Conservation (phyloP, 2,113 vertebrate genomes). For the Daubentonia madagascariensis region DNA sequence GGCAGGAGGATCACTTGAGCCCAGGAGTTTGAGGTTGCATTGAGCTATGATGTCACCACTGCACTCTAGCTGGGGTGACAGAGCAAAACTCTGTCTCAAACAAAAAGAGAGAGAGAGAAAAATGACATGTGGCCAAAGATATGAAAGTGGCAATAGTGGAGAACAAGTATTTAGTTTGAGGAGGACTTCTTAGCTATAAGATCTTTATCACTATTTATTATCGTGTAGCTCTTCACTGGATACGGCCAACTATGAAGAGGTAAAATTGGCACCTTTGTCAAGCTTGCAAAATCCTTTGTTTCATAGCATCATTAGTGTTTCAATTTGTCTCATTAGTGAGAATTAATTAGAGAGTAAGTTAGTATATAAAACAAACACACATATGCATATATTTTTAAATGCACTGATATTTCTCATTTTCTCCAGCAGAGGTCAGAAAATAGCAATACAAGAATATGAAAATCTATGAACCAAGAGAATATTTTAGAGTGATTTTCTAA, state of each 20-base stretch:
- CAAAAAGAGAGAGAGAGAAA: not conserved
- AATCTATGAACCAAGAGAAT: not conserved
- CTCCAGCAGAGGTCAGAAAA: constrained; percentile 72
- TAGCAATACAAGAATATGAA: constrained; percentile 44
- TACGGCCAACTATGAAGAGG: not conserved
- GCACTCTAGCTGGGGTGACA: too few species aligned
- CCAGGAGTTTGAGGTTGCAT: too few species aligned
- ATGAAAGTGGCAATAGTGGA: not conserved
- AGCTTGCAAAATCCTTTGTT: not conserved
- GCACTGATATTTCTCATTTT: constrained; percentile 30
- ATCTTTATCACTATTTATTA: constrained; percentile 11
- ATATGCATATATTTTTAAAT: constrained; percentile 6
- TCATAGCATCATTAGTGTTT: not conserved
- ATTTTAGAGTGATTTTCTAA: constrained; percentile 43
- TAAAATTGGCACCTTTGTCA: not conserved
- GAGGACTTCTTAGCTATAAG: not conserved
- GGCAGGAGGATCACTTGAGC: too few species aligned
- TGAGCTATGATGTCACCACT: too few species aligned
- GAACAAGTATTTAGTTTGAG: not conserved
- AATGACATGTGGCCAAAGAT: not conserved
- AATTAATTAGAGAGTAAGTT: constrained; percentile 36
- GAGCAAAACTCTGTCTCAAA: too few species aligned
- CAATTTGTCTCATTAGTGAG: not conserved
- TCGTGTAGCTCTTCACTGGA: not conserved
- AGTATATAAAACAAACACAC: not conserved